A percentile compares a stretch with the other conserved stretches of the same genome.
Evolutionary conservation across 2,113 vertebrate species (phyloP).

Genomic region (Poecilia latipinna): DNA sequence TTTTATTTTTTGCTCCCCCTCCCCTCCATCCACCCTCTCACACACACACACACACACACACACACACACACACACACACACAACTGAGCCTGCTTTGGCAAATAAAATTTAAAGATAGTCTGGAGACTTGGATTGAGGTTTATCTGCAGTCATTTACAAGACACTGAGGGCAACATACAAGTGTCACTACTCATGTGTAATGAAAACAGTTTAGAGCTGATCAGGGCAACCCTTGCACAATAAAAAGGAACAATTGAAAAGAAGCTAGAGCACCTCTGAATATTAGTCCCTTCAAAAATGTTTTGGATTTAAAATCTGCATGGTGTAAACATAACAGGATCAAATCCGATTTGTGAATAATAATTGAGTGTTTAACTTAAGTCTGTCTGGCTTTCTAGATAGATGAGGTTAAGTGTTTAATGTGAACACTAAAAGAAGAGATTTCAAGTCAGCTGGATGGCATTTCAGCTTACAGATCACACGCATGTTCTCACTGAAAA

Average conservation of each 20-base stretch:
- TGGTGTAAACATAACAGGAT: conserved; percentile 14
- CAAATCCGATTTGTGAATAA: conserved; percentile 28
- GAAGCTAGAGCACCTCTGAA: neutral
- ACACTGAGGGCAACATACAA: neutral
- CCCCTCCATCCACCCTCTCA: no score
- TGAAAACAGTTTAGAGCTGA: neutral
- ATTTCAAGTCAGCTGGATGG: conserved; percentile 13
- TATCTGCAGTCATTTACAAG: neutral
- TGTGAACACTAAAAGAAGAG: conserved; percentile 2
- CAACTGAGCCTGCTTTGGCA: neutral
- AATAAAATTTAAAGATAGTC: neutral
- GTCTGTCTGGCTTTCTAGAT: conserved; percentile 1
- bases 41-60: no score
- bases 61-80: no score
- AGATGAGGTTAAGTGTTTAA: conserved; percentile 9
- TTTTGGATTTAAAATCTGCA: neutral
- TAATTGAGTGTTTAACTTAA: conserved; percentile 16
- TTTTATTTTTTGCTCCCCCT: neutral
- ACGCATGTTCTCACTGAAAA: conserved; percentile 6
- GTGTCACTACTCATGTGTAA: neutral
- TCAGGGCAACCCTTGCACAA: neutral
- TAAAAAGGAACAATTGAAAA: neutral
- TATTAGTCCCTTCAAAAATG: neutral
- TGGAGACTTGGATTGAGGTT: neutral
- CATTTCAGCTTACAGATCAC: conserved; percentile 18